Conservation (phyloP, 2,797 vertebrate species). For the Nannoperca obscura region DNA sequence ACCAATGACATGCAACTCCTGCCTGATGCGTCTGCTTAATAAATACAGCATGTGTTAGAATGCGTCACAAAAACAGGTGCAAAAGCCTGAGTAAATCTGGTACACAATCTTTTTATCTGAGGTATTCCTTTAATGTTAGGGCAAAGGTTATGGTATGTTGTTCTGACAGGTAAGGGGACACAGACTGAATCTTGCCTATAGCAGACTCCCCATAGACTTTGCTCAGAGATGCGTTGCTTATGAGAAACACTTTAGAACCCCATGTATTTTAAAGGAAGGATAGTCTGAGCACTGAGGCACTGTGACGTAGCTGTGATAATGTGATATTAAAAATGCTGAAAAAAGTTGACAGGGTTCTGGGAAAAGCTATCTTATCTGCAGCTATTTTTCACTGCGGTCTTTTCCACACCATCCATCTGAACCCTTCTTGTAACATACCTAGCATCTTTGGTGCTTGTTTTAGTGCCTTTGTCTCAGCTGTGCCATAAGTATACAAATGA, state of each 20-base stretch:
- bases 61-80: background rate
- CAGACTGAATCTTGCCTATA: background rate
- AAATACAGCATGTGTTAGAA: background rate
- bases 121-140: background rate
- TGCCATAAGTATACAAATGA: background rate
- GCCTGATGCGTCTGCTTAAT: too few species aligned
- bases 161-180: background rate
- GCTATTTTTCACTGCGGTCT: background rate
- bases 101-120: background rate
- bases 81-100: background rate
- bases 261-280: background rate
- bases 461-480: slow-evolving; percentile 7
- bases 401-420: background rate
- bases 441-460: background rate
- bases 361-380: background rate
- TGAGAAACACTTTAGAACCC: background rate
- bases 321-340: slow-evolving; percentile 4
- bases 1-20: too few species aligned
- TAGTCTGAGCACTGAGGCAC: background rate
- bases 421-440: background rate
- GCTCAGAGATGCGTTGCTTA: slow-evolving; percentile 7
- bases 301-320: background rate
- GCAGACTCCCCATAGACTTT: background rate
- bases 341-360: background rate
- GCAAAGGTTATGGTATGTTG: background rate